Evolutionary conservation across 2,888 invertebrate species (phyloP), one percentile per base, ranked within the genome.

Genomic region (Dicycla oo): DNA sequence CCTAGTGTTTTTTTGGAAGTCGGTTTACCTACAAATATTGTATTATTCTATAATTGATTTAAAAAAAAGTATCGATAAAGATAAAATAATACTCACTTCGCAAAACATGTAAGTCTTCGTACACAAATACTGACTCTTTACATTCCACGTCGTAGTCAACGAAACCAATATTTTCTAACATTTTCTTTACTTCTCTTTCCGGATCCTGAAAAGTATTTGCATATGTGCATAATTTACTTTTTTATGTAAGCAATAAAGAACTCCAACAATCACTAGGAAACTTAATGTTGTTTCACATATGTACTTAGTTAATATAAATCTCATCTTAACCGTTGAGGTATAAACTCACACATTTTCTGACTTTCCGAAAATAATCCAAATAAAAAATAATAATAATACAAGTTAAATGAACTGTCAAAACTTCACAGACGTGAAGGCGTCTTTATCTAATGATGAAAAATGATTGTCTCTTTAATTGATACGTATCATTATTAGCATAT

Each of bases 91-190:
- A 80, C 94, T 95, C 93, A 97, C 97, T 96, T 94, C 96, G 96
- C 18, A 97, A 87, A n/a, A 93, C 92, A 62, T 96, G 93, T 38
- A 97, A 88, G 73, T 96, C 97, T 53, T 96, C 95, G 86, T 96
- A 98, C 34, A 96, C 88, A 81, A 96, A 97, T 5, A 94, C 93
- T 80, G 96, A 96, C 54, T 97, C 96, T 74, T 97, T 96, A 40
- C 96, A 94, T 82, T 97, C 96, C 61, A 98, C 97, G 57, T 96
- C 95, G 18, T 96, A 91, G 38, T 97, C 94, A 4, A 94, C 91
- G 86, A 98, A 98, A 1, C 98, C 98, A 7, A 95, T 94, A 13
- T 96, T 94, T 69, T 94, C 92, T 72, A 98, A 92, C 56, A 97
- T 91, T 65, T 96, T 93, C 49, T 94, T 94, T 40, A 97, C 93